Evolutionary conservation across 1,140 invertebrate genomes (phyloP), one percentile per base, ranked within the genome.

Genomic region (Ganaspis sp.): DNA sequence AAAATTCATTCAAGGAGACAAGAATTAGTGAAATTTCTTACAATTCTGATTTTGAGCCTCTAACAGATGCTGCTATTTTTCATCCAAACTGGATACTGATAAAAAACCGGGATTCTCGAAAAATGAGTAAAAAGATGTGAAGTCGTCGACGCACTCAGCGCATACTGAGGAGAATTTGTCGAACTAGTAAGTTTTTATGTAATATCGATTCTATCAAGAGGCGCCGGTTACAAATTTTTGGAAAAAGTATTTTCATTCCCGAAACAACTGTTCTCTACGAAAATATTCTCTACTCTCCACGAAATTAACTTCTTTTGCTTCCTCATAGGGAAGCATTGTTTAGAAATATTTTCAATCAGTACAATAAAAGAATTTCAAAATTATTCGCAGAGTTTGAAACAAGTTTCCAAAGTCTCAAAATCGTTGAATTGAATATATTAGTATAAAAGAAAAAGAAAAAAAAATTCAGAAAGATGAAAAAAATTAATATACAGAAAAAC

Each of bases 151-250:
- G 73, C 45, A 70, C 58, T 73, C 64, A 69, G 45, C 54, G 74
- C 74, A 26, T 11, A 82, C 76, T 81, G 75, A 54, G 74, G 76
- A 77, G 74, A 77, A 78, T 78, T 81, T 77, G 40, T 54, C 73
- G 71, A 82, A 81, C 37, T 78, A 54, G 26, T n/a, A 29, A 8
- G 26, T 64, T 64, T 64, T 26, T 64, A 58, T 17, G 19, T 3
- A 21, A 64, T 64, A 64, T 64, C 54, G 54, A 64, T 64, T 26
- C 8, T 49, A 12, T 58, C 23, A 64, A 15, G 23, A 64, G 6
- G 58, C 58, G 58, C 58, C 58, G 58, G 2, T 64, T 64, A 64
- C 23, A 29, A 64, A 64, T 29, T 64, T 64, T 64, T 29, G 12
- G 1, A 6, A 8, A n/a, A 29, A 2, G 15, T 15, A 29, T 34